Evolutionary conservation across 37 sponge, comb jelly and placozoan genomes (phyloP).

Genomic region (Ianthella basta): DNA sequence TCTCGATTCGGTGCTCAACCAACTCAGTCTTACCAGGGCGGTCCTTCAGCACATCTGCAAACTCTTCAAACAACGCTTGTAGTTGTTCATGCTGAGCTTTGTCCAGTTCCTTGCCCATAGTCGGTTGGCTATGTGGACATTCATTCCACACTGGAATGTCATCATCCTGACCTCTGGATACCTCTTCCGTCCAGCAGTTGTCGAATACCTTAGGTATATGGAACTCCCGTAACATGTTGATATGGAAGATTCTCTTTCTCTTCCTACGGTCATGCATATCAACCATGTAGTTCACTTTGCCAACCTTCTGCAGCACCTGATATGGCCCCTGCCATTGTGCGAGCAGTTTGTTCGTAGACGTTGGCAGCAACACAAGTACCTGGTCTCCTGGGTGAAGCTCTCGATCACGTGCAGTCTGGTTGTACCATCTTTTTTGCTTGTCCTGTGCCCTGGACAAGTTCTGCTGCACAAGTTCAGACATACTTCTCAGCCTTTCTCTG

Average conservation of each 20-base stretch:
- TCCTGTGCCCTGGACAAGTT: constrained; percentile 32
- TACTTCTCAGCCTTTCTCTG: not conserved
- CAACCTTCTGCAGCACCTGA: constrained; percentile 4
- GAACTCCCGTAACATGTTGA: constrained; percentile 36
- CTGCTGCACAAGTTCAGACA: constrained; percentile 18
- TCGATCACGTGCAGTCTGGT: constrained; percentile 9
- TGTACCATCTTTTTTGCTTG: constrained; percentile 31
- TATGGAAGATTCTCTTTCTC: constrained; percentile 37
- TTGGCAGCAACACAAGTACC: constrained; percentile 38
- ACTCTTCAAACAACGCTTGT: constrained; percentile 35
- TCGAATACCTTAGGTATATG: not conserved
- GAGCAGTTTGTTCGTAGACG: constrained; percentile 22
- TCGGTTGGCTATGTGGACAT: too few species aligned
- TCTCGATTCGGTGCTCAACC: not conserved
- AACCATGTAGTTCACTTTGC: constrained; percentile 44
- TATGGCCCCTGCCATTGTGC: constrained; percentile 51
- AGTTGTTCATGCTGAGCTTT: too few species aligned
- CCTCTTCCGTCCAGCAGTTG: too few species aligned
- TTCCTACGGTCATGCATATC: constrained; percentile 33
- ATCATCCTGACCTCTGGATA: too few species aligned
- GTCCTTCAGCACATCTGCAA: constrained; percentile 19
- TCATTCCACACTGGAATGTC: too few species aligned
- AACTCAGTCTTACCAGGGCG: constrained; percentile 37
- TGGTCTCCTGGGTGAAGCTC: constrained; percentile 26
- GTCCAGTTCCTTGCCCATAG: not conserved